Evolutionary conservation across 2,113 vertebrate genomes (phyloP).

Genomic region (Zosterops borbonicus): DNA sequence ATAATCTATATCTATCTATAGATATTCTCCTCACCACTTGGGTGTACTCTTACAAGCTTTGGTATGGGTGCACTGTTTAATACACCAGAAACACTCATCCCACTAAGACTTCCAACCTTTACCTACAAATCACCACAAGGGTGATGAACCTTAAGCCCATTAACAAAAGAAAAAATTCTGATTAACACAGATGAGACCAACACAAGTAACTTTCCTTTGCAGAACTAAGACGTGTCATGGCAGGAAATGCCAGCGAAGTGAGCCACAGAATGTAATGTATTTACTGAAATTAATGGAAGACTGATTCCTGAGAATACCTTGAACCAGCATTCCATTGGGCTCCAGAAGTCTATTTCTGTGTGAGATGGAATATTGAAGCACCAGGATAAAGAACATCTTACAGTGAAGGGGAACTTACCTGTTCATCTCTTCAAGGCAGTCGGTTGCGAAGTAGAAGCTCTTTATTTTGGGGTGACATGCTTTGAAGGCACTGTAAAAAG

Average conservation of each 20-base stretch:
- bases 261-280: not conserved
- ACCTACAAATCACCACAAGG: not conserved
- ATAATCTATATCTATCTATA: not conserved
- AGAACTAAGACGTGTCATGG: not conserved
- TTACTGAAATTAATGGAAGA: not conserved
- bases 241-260: not conserved
- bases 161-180: not conserved
- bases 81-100: not conserved
- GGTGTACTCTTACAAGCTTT: not conserved
- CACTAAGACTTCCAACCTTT: not conserved
- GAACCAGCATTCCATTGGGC: not conserved
- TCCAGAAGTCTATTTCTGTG: not conserved
- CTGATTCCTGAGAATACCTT: not conserved
- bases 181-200: not conserved
- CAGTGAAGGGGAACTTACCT: conserved; percentile 73
- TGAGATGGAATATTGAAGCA: not conserved
- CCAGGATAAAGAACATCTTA: not conserved
- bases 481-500: conserved; percentile 85
- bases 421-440: conserved; percentile 93
- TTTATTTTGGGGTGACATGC: conserved; percentile 92
- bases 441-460: conserved; percentile 91
- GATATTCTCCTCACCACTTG: rapidly evolving
- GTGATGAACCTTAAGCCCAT: not conserved
- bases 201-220: not conserved
- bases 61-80: not conserved